Evolutionary conservation across 1,140 invertebrate genomes (phyloP), one percentile per base, ranked within the genome.

Genomic region (Drosophila seguyi): DNA sequence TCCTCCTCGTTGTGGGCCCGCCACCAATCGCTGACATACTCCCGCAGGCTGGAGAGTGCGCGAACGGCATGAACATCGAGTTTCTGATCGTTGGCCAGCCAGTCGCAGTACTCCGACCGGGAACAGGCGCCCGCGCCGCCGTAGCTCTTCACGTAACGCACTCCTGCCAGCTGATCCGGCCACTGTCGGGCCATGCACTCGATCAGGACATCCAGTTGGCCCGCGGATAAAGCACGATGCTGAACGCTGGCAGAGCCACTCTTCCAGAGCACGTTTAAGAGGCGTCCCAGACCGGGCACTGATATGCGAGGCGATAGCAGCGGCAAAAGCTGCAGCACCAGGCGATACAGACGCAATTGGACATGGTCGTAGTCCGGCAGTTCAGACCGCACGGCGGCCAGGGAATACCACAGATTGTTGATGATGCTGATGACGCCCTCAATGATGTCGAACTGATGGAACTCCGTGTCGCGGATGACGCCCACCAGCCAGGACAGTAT

Each of bases 401-500:
- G 22, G 18, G 92, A 62, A 71, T 91, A 92, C 86, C 90, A 93
- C 4, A 93, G 55, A 66, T 92, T 93, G 50, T 90, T 92, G 31
- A 92, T 16, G 27, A 92, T 92, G 63, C 78, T 92, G 16, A 93
- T 92, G 22, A 92, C 42, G 27, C 88, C 92, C 53, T 93, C 91
- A 25, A 93, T 92, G 38, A 91, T 74, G 59, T 93, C 92, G 20
- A 93, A 93, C 20, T 92, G 90, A 81, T 90, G 84, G 53, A 92
- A 93, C 53, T 93, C 84, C 2, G 83, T 79, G 29, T 87, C 74
- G 5, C 80, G 68, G 6, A 92, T 73, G 29, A 91, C 69, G 10
- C 75, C 66, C 56, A 92, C 91, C 18, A 96, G 72, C 95, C 95
- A 96, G 7, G 94, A 93, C 31, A 96, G 66, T 4, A 96, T 75